Evolutionary conservation across 2,888 invertebrate species (phyloP), one percentile per base, ranked within the genome.

Genomic region (Timandra comae): DNA sequence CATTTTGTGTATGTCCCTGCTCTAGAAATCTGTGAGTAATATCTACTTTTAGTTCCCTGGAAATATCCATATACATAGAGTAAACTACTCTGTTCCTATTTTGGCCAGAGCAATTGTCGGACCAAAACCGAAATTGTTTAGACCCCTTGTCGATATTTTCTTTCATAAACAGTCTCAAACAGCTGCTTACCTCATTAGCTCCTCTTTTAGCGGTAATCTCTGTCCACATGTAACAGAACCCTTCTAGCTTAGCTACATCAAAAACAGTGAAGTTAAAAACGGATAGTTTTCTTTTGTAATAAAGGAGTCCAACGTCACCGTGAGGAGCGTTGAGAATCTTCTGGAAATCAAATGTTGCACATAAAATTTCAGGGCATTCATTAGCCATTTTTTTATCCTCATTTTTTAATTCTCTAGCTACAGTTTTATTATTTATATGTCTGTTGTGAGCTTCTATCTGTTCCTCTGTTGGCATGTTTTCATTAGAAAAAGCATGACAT

Each of bases 41-140:
- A 26, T 16, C 20, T n/a, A 31, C 19, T 7, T 12, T 9, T 11
- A 26, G 8, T 7, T 26, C 21, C 16, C 26, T 10, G 4, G 31
- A 25, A 2, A 13, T 16, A 11, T n/a, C 3, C 20, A 31, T 12
- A 13, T 43, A 43, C 7, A 42, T n/a, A 3, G 28, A 22, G 24
- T 35, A 47, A 5, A 42, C 33, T 7, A 42, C 30, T 9, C 44
- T 22, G 16, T 47, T 44, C 6, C 38, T 22, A 24, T 48, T 43
- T 33, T 48, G 47, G 1, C 44, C 43, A 9, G 20, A 8, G 21
- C 42, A 43, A 22, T 36, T 36, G 10, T 43, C 38, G 2, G 38
- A 41, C 32, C 33, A 38, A 28, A 38, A 35, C n/a, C 26, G 4
- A 21, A 21, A 21, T 8, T 21, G 7, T 3, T 3, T 21, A n/a